Base-by-base conservation (phyloP, 2,888 invertebrate species). In the Bombylius major region DNA sequence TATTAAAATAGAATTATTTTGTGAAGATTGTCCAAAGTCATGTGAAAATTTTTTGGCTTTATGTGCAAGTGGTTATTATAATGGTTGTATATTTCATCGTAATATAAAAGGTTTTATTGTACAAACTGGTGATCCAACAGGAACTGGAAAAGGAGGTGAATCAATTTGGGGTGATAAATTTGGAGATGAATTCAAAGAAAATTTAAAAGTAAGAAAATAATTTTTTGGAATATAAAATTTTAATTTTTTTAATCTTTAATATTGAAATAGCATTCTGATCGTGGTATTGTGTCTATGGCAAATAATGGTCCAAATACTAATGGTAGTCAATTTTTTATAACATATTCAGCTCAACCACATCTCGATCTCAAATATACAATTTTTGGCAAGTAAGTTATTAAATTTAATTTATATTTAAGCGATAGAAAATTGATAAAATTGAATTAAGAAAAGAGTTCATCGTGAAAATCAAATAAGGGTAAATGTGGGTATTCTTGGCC, bases 241-340 rank as follows among this genome's bases (percentile, higher is more conserved):
- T 14, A 36, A 36, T 23, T 61, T 9, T 42, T 7, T 42, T 31
- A 7, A 51, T 42, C 45, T 13, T 51, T 42, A 12, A 14, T 60
- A 60, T 50, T 63, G 23, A 72, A 70, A 9, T 65, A 86, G 88
- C 98, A 98, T 70, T 87, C 82, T 68, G 78, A 83, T 23, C 80
- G 96, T 66, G 98, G 96, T 1, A 83, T 88, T 61, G 79, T 99
- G 3, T 96, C 97, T 5, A 96, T 98, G 97, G 99, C 99, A 7
- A 99, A 97, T 71, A 97, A 92, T 77, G 98, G 98, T 5, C 94
- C 97, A 1, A 95, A 98, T 71, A 90, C 94, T 11, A 99, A 99
- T 78, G 91, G 88, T 5, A 96, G 96, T 66, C 99, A 99, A 72
- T 99, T 99, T 75, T 99, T 99, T 72, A 88, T 99, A 62, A 86